phyloP scores from a whole-genome alignment of 2,113 vertebrate genomes.

The Zapornia atra region DNA sequence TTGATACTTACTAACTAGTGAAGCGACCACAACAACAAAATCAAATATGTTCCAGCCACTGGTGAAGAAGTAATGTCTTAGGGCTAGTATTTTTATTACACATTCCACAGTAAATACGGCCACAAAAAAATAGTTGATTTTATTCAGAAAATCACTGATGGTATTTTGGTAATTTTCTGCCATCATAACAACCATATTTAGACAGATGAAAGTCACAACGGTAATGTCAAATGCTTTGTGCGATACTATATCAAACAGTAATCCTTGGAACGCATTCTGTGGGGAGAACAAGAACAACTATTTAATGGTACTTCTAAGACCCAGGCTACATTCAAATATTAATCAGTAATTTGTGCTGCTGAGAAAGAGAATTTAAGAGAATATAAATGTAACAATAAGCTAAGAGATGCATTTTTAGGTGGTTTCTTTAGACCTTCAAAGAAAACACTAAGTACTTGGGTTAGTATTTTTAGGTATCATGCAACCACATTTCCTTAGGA shows the following conservation, averaged over 20 bases:
- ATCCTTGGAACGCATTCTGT: constrained; percentile 86
- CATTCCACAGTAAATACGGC: constrained; percentile 89
- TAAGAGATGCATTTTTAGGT: neutral
- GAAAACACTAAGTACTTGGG: neutral
- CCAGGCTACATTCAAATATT: neutral
- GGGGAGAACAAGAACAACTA: neutral
- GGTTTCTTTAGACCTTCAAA: neutral
- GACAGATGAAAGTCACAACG: constrained; percentile 89
- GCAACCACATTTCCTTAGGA: neutral
- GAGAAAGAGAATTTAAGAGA: neutral
- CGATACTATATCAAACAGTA: constrained; percentile 89
- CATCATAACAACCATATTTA: constrained; percentile 97
- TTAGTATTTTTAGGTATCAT: neutral
- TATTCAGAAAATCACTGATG: constrained; percentile 77
- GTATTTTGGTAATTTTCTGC: constrained; percentile 77
- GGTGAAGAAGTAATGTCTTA: constrained; percentile 93
- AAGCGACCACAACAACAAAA: constrained; percentile 90
- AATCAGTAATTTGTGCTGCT: neutral
- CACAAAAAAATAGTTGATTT: constrained; percentile 90
- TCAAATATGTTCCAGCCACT: constrained; percentile 97
- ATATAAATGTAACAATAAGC: neutral
- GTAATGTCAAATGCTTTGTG: constrained; percentile 90
- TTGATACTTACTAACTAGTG: constrained; percentile 88
- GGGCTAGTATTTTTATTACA: constrained; percentile 89
- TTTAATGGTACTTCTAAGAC: neutral